Percentiles rank a stretch among this genome's conserved stretches.
These are phyloP conservation scores for Drosophila ambigua DNA, from an alignment of 1,140 invertebrate species.

Conservation along the genomic window DNA sequence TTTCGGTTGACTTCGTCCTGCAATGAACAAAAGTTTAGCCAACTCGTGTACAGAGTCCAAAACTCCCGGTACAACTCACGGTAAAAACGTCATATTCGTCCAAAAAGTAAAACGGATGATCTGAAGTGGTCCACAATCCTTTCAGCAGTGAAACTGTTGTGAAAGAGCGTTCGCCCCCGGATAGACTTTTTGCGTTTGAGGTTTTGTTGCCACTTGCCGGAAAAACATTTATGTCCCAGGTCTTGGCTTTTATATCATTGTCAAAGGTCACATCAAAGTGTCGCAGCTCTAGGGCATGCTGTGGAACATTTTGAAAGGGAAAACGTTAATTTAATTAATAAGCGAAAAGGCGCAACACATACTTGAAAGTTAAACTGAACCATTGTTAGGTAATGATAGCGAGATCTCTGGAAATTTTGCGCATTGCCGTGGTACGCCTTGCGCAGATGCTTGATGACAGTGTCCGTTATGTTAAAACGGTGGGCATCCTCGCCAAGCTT, in stretches of 20 bases:
- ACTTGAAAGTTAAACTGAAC: constrained; percentile 62
- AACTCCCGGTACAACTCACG: constrained; percentile 84
- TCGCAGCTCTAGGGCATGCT: constrained; percentile 56
- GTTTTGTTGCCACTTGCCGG: constrained; percentile 84
- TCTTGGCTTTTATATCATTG: constrained; percentile 86
- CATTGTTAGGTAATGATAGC: constrained; percentile 65
- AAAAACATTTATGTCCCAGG: constrained; percentile 86
- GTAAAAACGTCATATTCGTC: constrained; percentile 99
- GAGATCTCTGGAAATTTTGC: constrained; percentile 51
- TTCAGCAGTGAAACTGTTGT: constrained; percentile 97
- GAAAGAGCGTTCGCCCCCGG: constrained; percentile 97
- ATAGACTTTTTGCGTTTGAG: constrained; percentile 88
- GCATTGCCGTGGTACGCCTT: constrained; percentile 51
- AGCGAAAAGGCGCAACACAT: not conserved
- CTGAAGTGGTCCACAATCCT: constrained; percentile 95
- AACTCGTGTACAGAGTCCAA: not conserved
- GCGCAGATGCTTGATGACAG: constrained; percentile 51
- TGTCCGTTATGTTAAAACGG: constrained; percentile 10
- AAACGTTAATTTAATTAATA: not conserved
- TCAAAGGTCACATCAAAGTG: constrained; percentile 86
- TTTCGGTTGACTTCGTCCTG: constrained; percentile 91
- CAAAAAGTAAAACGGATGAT: constrained; percentile 96
- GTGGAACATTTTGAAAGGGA: not conserved
- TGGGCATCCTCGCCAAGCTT: constrained; percentile 14
- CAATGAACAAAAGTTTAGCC: constrained; percentile 6